phyloP scores from a whole-genome alignment of 2,888 invertebrate species.

The Pyrrhosoma nymphula region DNA sequence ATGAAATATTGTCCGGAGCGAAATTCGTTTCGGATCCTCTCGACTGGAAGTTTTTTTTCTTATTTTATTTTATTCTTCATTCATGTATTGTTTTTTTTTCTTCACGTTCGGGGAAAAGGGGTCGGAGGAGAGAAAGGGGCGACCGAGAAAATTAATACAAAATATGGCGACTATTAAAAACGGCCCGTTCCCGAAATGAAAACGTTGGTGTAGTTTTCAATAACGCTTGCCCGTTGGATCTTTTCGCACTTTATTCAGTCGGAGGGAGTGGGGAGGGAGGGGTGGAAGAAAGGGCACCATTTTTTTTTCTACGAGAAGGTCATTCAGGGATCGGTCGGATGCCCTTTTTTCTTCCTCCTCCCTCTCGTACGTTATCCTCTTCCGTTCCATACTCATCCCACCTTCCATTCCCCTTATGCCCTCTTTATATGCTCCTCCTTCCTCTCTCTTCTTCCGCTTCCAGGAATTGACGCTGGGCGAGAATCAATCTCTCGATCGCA shows the following conservation, averaged over 20 bases:
- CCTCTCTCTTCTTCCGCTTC: too few species aligned
- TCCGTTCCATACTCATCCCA: background rate
- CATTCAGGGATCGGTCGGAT: too few species aligned
- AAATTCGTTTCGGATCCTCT: slow-evolving; percentile 53
- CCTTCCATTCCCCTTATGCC: too few species aligned
- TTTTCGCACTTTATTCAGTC: background rate
- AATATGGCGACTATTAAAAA: slow-evolving; percentile 30
- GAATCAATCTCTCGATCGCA: too few species aligned
- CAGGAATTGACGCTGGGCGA: too few species aligned
- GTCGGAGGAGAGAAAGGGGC: background rate
- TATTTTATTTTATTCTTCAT: background rate
- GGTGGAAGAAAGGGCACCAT: background rate
- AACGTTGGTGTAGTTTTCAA: slow-evolving; percentile 61
- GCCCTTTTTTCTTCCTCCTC: background rate
- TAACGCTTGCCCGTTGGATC: background rate
- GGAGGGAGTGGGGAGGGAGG: background rate
- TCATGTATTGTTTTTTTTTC: background rate
- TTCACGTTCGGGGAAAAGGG: too few species aligned
- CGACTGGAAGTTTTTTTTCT: background rate
- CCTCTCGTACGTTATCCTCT: background rate
- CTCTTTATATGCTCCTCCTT: too few species aligned
- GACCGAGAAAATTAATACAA: slow-evolving; percentile 15
- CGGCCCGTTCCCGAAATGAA: slow-evolving; percentile 41
- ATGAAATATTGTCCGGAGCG: slow-evolving; percentile 59
- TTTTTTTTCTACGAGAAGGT: too few species aligned